Conservation (phyloP, 2,113 vertebrate genomes). For the Laticauda colubrina region DNA sequence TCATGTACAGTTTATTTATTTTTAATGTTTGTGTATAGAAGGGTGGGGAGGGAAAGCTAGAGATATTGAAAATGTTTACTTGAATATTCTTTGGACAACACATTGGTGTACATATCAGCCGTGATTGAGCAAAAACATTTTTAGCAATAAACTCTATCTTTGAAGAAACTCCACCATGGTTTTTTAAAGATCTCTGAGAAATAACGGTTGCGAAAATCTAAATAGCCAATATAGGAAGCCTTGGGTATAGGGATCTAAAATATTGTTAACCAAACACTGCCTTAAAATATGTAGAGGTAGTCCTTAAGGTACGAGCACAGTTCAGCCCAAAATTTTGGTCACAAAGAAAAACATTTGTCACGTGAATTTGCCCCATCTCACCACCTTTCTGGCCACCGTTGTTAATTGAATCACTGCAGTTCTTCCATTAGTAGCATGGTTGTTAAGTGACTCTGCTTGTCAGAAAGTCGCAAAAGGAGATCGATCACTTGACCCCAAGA, state of each 20-base stretch:
- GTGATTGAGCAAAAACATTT: slow-evolving; percentile 72
- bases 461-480: background rate
- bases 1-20: slow-evolving; percentile 93
- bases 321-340: background rate
- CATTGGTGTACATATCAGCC: slow-evolving; percentile 84
- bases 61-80: slow-evolving; percentile 91
- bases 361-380: background rate
- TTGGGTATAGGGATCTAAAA: background rate
- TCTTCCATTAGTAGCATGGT: background rate
- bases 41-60: slow-evolving; percentile 66
- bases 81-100: slow-evolving; percentile 87
- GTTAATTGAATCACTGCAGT: background rate
- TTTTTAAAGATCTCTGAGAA: slow-evolving; percentile 39
- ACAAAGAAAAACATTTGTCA: background rate
- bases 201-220: background rate
- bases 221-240: slow-evolving; percentile 5
- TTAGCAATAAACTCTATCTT: slow-evolving; percentile 90
- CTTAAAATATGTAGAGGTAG: background rate
- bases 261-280: background rate
- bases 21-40: slow-evolving; percentile 85
- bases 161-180: slow-evolving; percentile 66
- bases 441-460: background rate
- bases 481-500: background rate
- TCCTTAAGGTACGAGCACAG: background rate
- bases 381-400: background rate